Evolutionary conservation across 2,113 vertebrate species (phyloP).

Genomic region (Albula glossodonta): DNA sequence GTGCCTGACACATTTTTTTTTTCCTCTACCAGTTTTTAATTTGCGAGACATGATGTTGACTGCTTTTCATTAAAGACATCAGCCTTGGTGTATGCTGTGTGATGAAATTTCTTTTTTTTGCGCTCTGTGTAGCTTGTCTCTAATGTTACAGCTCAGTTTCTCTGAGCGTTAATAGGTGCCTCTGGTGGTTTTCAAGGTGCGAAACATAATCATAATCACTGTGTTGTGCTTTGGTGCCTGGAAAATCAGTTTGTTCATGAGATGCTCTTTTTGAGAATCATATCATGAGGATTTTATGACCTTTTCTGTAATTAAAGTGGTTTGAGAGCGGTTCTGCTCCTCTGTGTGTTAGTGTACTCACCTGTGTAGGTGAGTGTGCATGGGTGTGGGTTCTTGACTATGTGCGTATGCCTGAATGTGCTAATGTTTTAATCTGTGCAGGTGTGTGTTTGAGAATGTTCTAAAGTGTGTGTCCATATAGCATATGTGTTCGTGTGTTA

Average conservation of each 20-base stretch:
- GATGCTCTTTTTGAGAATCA: no score
- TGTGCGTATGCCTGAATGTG: no score
- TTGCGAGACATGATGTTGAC: constrained; percentile 1
- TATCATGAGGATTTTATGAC: neutral
- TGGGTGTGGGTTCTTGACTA: no score
- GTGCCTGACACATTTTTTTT: neutral
- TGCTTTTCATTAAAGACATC: neutral
- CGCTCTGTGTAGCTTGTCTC: no score
- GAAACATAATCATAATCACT: neutral
- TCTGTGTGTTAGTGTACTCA: neutral
- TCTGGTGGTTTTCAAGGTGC: neutral
- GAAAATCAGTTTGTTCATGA: no score
- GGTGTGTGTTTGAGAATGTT: no score
- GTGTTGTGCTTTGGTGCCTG: neutral
- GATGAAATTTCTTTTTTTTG: no score
- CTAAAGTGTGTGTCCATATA: no score
- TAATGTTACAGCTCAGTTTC: neutral
- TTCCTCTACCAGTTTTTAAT: neutral
- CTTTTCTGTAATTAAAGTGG: no score
- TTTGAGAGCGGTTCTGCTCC: neutral
- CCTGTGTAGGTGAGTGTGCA: no score
- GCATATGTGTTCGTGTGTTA: no score
- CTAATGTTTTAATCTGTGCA: no score
- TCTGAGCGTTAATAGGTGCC: neutral
- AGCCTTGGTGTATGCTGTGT: neutral